Conservation (phyloP, 2,113 vertebrate species). For the Rhea americana region DNA sequence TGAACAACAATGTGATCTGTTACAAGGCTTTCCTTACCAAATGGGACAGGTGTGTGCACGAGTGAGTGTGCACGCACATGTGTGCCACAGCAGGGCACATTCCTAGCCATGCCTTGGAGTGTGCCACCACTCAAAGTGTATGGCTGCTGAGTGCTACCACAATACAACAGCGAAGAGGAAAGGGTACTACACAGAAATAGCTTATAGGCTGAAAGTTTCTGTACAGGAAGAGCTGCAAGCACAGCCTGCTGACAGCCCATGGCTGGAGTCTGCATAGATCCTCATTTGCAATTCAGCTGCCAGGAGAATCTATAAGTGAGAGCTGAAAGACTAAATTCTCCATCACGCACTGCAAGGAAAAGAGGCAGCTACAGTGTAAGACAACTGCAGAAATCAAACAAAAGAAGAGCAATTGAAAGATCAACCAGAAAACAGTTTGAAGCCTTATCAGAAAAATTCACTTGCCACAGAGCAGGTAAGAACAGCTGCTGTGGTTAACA, state of each 20-base stretch:
- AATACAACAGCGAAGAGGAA: conserved; percentile 24
- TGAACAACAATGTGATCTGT: background rate
- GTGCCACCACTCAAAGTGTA: background rate
- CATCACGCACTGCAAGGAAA: background rate
- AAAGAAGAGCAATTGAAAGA: background rate
- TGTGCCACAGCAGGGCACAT: background rate
- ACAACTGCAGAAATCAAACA: conserved; percentile 32
- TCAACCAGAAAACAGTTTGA: conserved; percentile 22
- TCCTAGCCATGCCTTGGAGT: background rate
- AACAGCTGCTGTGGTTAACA: background rate
- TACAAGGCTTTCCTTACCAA: background rate
- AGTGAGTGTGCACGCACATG: background rate
- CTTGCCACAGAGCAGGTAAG: background rate
- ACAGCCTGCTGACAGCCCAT: background rate
- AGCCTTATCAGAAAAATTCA: conserved; percentile 37
- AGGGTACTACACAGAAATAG: conserved; percentile 29
- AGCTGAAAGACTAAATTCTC: background rate
- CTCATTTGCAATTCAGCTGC: background rate
- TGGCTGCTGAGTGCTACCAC: background rate
- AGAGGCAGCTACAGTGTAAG: background rate
- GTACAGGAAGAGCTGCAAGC: conserved; percentile 33
- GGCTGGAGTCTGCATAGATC: background rate
- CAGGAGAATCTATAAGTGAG: background rate
- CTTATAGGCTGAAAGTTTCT: conserved; percentile 33
- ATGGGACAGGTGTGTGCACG: background rate